Conservation (phyloP, 2,888 invertebrate genomes). For the Osmoderma eremita region DNA sequence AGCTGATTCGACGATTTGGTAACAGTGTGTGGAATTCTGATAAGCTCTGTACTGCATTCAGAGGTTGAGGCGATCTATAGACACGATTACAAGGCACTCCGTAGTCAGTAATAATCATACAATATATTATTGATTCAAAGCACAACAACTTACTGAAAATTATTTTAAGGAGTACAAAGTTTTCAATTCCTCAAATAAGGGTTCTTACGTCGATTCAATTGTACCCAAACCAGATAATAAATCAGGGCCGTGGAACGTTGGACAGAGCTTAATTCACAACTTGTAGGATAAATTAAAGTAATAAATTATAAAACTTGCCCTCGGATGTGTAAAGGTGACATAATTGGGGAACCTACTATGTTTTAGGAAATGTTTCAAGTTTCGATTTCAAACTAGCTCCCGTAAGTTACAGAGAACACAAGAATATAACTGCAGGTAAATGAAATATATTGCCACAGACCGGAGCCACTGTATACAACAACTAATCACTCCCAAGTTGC, state of each 20-base stretch:
- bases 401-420: constrained; percentile 17
- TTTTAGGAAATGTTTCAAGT: constrained; percentile 36
- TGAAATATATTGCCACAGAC: constrained; percentile 6
- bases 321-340: constrained; percentile 31
- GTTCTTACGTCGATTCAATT: constrained; percentile 16
- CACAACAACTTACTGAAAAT: too few relatives aligned
- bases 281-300: constrained; percentile 35
- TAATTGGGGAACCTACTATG: constrained; percentile 26
- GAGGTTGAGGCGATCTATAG: too few relatives aligned
- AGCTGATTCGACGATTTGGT: too few relatives aligned
- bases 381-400: constrained; percentile 32
- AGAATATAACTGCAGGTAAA: constrained; percentile 36
- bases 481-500: constrained; percentile 21
- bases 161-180: too few relatives aligned
- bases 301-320: constrained; percentile 38
- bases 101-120: too few relatives aligned
- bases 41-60: too few relatives aligned
- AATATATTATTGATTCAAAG: too few relatives aligned
- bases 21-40: too few relatives aligned
- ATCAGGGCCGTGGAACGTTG: constrained; percentile 10
- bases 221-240: constrained; percentile 15
- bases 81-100: too few relatives aligned
- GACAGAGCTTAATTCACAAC: constrained; percentile 26
- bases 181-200: constrained; percentile 5
- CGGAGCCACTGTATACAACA: constrained; percentile 8